phyloP scores from a whole-genome alignment of 1,140 invertebrate species.

The Leucophenga varia region DNA sequence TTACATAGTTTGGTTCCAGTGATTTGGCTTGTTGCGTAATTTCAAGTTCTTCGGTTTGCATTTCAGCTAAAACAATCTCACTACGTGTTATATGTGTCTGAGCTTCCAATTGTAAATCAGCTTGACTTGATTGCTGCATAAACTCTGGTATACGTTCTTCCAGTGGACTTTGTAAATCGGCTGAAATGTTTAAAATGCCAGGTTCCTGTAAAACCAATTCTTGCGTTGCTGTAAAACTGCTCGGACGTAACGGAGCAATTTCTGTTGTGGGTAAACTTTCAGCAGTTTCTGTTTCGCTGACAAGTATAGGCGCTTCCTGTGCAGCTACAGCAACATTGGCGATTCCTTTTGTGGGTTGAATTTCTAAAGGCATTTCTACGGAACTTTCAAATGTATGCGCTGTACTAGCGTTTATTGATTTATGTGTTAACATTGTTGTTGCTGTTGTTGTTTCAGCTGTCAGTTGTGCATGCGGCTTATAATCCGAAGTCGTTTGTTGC shows the following conservation, averaged over 20 bases:
- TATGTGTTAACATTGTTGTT: conserved; percentile 15
- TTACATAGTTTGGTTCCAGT: no score
- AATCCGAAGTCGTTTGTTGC: conserved; percentile 19
- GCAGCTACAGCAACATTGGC: conserved; percentile 24
- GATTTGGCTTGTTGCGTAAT: no score
- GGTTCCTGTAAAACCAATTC: conserved; percentile 2
- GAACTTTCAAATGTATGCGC: conserved; percentile 21
- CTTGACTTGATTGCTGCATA: conserved; percentile 16
- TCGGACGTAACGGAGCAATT: no score
- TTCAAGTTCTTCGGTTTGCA: background rate
- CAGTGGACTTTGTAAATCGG: conserved; percentile 37
- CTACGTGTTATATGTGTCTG: conserved; percentile 20
- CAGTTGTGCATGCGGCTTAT: background rate
- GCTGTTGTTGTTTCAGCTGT: conserved; percentile 9
- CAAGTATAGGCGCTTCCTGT: conserved; percentile 57
- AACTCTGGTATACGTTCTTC: conserved; percentile 26
- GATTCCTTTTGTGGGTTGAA: conserved; percentile 6
- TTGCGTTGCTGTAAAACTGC: no score
- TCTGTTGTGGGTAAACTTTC: conserved; percentile 13
- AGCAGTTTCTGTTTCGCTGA: conserved; percentile 61
- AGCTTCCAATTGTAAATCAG: conserved; percentile 15
- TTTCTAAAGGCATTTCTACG: conserved; percentile 6
- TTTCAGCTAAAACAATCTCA: conserved; percentile 23
- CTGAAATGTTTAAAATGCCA: conserved; percentile 19
- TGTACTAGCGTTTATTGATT: conserved; percentile 13